Conservation (phyloP, 2,113 vertebrate genomes). For the Neoarius graeffei region DNA sequence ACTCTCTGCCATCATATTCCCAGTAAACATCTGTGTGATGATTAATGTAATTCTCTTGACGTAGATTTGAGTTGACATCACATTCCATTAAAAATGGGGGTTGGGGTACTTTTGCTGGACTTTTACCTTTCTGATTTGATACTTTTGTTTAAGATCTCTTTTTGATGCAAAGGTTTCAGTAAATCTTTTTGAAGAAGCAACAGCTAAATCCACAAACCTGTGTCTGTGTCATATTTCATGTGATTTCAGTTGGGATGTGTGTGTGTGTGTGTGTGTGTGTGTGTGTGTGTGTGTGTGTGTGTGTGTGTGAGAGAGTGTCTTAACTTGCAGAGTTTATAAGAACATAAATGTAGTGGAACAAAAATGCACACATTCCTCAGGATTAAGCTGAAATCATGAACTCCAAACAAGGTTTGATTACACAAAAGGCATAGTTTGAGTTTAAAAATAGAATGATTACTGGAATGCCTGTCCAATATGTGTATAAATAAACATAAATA, state of each 20-base stretch:
- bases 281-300: no score
- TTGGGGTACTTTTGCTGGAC: background rate
- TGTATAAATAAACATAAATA: background rate
- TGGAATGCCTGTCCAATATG: background rate
- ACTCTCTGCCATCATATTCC: background rate
- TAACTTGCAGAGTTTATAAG: background rate
- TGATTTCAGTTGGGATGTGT: background rate
- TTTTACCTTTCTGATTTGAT: slow-evolving; percentile 25
- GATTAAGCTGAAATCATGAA: background rate
- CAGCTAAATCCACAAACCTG: slow-evolving; percentile 18
- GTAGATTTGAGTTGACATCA: background rate
- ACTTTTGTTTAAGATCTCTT: slow-evolving; percentile 44
- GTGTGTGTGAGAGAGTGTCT: no score
- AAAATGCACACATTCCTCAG: background rate
- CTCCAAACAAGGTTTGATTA: background rate
- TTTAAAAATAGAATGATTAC: background rate
- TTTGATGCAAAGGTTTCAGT: slow-evolving; percentile 41
- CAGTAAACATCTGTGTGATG: slow-evolving; percentile 17
- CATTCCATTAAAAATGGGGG: background rate
- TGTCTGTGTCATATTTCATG: slow-evolving; percentile 18
- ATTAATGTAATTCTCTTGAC: slow-evolving; percentile 23
- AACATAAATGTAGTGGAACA: background rate
- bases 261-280: no score
- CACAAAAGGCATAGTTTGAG: background rate
- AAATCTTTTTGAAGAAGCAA: slow-evolving; percentile 40